These are phyloP conservation scores for Saccopteryx leptura DNA, from an alignment of 2,113 vertebrate genomes.

Conservation along the genomic window DNA sequence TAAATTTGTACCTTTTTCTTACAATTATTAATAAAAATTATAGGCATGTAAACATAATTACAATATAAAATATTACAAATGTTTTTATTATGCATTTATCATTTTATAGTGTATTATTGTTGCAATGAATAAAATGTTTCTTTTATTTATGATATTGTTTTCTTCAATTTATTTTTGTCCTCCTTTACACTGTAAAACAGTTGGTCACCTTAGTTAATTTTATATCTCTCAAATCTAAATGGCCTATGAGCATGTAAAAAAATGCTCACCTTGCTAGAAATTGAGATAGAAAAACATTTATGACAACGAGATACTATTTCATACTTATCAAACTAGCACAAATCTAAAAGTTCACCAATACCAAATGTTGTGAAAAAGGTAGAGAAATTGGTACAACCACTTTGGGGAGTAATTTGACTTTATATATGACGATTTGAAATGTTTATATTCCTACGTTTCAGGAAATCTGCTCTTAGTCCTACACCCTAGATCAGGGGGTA, in stretches of 20 bases:
- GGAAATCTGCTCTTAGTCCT: background rate
- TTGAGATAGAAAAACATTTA: background rate
- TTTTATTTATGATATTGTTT: no score
- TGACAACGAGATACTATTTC: background rate
- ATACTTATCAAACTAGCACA: background rate
- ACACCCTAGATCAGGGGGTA: background rate
- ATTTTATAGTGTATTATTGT: no score
- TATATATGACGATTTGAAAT: background rate
- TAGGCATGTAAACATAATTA: no score
- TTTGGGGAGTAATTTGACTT: background rate
- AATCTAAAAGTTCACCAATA: background rate
- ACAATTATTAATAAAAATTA: no score
- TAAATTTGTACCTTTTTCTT: no score
- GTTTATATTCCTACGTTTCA: background rate
- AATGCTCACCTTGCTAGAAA: background rate
- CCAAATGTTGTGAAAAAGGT: background rate
- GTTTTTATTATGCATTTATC: no score
- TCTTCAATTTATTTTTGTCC: no score
- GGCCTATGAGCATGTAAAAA: background rate
- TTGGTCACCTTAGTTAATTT: background rate
- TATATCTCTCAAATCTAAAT: background rate
- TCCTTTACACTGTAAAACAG: no score
- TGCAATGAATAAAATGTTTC: no score
- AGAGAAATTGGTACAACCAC: background rate
- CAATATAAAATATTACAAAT: no score